Conservation (phyloP, 1,140 invertebrate genomes). For the Drosophila funebris region DNA sequence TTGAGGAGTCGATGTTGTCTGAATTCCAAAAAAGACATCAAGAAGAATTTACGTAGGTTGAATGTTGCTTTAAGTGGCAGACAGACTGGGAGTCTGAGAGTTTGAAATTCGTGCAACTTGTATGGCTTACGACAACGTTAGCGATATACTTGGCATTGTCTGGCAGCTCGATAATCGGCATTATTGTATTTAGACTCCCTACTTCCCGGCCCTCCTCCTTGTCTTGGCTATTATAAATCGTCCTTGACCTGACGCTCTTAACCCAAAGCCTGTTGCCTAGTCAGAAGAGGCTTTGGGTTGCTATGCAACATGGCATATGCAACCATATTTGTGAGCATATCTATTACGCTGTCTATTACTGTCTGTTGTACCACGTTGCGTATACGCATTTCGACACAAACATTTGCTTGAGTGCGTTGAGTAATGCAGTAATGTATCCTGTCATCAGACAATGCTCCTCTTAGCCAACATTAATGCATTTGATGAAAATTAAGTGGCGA, state of each 20-base stretch:
- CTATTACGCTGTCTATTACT: no score
- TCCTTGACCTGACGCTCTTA: slow-evolving; percentile 4
- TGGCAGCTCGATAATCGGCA: slow-evolving; percentile 10
- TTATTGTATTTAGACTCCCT: slow-evolving; percentile 9
- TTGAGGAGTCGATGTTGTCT: neutral
- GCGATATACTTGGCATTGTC: slow-evolving; percentile 5
- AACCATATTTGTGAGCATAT: no score
- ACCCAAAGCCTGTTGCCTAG: neutral
- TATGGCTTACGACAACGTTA: neutral
- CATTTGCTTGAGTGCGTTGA: neutral
- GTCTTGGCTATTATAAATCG: neutral
- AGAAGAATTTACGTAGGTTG: neutral
- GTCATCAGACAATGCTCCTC: slow-evolving; percentile 36
- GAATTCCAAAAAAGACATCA: neutral
- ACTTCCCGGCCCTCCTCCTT: no score
- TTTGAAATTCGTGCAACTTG: neutral
- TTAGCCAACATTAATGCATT: slow-evolving; percentile 15
- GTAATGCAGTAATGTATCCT: slow-evolving; percentile 56
- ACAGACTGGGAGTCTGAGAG: neutral
- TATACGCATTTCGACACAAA: slow-evolving; percentile 10
- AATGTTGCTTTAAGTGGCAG: neutral
- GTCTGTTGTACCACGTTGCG: neutral
- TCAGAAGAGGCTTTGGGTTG: slow-evolving; percentile 28
- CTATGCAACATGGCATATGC: no score
- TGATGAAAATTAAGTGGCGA: neutral